Evolutionary conservation across 23 tunicate genomes (phyloP).

Genomic region (Botrylloides violaceus): DNA sequence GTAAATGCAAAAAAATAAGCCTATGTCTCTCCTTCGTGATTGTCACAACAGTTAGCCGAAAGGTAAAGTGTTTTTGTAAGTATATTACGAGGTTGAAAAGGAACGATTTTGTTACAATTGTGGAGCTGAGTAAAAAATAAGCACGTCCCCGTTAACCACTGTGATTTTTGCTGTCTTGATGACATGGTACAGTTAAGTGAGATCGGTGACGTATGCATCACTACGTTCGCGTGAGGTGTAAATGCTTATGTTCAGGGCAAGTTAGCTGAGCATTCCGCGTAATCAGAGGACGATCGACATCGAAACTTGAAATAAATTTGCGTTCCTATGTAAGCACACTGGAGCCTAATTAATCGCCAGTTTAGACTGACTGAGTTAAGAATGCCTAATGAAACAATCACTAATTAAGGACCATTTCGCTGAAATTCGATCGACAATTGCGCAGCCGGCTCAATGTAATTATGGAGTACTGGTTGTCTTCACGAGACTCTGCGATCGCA

Average conservation of each 20-base stretch:
- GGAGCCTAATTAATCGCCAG: constrained; percentile 15
- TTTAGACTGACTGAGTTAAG: constrained; percentile 3
- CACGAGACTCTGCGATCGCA: neutral
- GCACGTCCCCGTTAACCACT: too few relatives aligned
- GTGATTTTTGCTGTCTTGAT: too few relatives aligned
- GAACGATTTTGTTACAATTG: too few relatives aligned
- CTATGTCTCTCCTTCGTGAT: too few relatives aligned
- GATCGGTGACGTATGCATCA: neutral
- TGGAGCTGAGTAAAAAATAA: too few relatives aligned
- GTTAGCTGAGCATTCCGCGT: neutral
- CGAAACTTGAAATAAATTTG: neutral
- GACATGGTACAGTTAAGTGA: too few relatives aligned
- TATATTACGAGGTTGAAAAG: too few relatives aligned
- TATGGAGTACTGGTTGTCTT: too few relatives aligned
- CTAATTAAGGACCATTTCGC: constrained; percentile 19
- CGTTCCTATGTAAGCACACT: neutral
- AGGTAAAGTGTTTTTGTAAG: too few relatives aligned
- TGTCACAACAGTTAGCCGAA: too few relatives aligned
- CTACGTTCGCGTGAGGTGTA: neutral
- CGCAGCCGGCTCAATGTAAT: neutral
- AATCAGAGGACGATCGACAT: neutral
- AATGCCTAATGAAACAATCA: constrained; percentile 25
- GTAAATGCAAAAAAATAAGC: too few relatives aligned
- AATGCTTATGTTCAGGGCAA: too few relatives aligned
- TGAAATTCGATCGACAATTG: constrained; percentile 17